Evolutionary conservation across 35 echinoderm and acorn worm genomes (phyloP).

Genomic region (Apostichopus parvimensis): DNA sequence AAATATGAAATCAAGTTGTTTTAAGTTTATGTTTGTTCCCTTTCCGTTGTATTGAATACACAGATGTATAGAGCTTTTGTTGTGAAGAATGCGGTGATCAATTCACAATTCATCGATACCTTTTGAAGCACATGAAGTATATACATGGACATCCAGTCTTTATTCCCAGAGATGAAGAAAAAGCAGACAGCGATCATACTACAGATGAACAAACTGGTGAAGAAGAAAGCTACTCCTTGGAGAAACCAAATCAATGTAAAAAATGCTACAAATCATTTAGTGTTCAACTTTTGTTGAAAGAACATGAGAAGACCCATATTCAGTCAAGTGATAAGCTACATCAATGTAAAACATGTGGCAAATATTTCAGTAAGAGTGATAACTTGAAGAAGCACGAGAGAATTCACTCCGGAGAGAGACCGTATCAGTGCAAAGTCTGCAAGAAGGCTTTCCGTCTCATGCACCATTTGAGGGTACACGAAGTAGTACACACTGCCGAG

Average conservation of each 20-base stretch:
- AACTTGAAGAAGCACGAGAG: conserved; percentile 38
- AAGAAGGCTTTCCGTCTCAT: conserved; percentile 22
- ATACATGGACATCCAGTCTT: conserved; percentile 10
- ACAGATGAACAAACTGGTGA: conserved; percentile 11
- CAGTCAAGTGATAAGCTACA: conserved; percentile 29
- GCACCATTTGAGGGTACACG: conserved; percentile 49
- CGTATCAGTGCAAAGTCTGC: conserved; percentile 1
- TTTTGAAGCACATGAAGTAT: conserved; percentile 40
- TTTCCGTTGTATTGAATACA: not conserved
- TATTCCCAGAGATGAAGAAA: not conserved
- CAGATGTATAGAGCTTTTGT: not conserved
- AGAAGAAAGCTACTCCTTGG: conserved; percentile 17
- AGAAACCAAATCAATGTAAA: conserved; percentile 40
- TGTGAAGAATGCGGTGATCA: conserved; percentile 51
- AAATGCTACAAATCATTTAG: conserved; percentile 46
- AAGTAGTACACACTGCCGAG: conserved; percentile 29
- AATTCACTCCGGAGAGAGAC: conserved; percentile 3
- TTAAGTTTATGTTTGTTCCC: too few species aligned
- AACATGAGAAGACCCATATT: conserved; percentile 18
- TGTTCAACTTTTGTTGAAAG: conserved; percentile 19
- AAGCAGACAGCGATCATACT: not conserved
- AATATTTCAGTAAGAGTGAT: conserved; percentile 36
- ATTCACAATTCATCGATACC: conserved; percentile 36
- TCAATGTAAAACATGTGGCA: conserved; percentile 28
- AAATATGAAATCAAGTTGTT: too few species aligned